Evolutionary conservation across 1,140 invertebrate genomes (phyloP).

Genomic region (Atopsyche davidsoni): DNA sequence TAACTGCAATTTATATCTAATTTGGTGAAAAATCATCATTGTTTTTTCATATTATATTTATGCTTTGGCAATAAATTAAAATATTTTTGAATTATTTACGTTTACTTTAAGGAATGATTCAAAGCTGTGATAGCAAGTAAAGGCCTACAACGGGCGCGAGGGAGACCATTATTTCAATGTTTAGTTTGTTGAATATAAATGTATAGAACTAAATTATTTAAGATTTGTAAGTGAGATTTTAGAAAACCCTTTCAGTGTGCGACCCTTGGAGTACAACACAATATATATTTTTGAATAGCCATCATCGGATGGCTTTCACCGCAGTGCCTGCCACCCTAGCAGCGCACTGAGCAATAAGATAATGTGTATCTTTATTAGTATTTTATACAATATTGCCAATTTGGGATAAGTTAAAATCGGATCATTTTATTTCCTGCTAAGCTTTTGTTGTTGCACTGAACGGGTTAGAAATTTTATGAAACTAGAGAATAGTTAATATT

Average conservation of each 20-base stretch:
- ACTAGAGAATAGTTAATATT: neutral
- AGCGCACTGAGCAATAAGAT: no score
- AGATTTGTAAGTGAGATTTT: neutral
- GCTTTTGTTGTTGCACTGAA: neutral
- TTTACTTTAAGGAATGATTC: constrained; percentile 19
- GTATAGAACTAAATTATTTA: neutral
- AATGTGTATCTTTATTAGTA: no score
- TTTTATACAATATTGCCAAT: neutral
- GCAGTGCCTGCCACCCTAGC: no score
- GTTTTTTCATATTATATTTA: neutral
- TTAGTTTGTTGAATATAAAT: neutral
- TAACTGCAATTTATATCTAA: neutral
- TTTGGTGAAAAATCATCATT: neutral
- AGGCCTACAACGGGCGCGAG: constrained; percentile 9
- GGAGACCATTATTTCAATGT: neutral
- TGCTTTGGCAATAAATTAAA: neutral
- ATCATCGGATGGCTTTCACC: neutral
- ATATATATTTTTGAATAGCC: neutral
- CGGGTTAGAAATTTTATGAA: neutral
- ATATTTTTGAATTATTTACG: constrained; percentile 6
- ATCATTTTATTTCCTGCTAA: neutral
- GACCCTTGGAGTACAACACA: neutral
- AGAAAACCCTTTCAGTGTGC: neutral
- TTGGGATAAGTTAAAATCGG: constrained; percentile 1
- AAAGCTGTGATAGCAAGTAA: constrained; percentile 21